Evolutionary conservation across 2,113 vertebrate genomes (phyloP).

Genomic region (Malurus melanocephalus): DNA sequence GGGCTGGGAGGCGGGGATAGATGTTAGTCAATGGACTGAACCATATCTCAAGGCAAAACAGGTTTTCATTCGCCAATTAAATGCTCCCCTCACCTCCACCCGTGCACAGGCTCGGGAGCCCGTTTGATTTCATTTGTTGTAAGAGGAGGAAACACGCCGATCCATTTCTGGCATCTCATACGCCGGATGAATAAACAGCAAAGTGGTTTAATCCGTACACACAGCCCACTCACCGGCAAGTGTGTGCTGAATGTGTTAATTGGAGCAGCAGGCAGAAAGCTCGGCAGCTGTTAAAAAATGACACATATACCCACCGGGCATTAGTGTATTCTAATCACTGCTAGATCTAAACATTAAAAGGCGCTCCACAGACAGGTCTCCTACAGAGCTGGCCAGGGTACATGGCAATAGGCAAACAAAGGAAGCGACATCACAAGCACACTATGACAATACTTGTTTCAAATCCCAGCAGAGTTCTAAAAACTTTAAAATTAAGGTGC

Average conservation of each 20-base stretch:
- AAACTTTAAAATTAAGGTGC: not conserved
- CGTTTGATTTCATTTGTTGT: not conserved
- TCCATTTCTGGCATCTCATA: constrained; percentile 11
- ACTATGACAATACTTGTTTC: not conserved
- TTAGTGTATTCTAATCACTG: constrained; percentile 70
- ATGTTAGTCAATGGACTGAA: constrained; percentile 73
- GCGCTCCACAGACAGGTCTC: constrained; percentile 51
- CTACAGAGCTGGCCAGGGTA: constrained; percentile 18
- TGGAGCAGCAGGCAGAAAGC: constrained; percentile 76
- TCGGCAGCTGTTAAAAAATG: constrained; percentile 77
- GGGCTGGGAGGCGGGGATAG: constrained; percentile 68
- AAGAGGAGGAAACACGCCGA: not conserved
- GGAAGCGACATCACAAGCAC: not conserved
- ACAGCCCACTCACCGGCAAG: constrained; percentile 69
- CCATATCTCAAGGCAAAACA: constrained; percentile 59
- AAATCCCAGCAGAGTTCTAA: constrained; percentile 25
- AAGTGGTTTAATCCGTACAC: constrained; percentile 75
- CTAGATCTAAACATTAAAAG: constrained; percentile 72
- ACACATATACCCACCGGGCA: constrained; percentile 76
- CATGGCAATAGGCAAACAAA: constrained; percentile 54
- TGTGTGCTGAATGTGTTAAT: constrained; percentile 71
- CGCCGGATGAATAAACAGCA: constrained; percentile 35
- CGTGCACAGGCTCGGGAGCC: not conserved
- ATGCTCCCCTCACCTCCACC: not conserved
- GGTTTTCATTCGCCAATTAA: constrained; percentile 1